Base-by-base conservation (phyloP, 2,888 invertebrate species). In the Cyclophora punctaria region DNA sequence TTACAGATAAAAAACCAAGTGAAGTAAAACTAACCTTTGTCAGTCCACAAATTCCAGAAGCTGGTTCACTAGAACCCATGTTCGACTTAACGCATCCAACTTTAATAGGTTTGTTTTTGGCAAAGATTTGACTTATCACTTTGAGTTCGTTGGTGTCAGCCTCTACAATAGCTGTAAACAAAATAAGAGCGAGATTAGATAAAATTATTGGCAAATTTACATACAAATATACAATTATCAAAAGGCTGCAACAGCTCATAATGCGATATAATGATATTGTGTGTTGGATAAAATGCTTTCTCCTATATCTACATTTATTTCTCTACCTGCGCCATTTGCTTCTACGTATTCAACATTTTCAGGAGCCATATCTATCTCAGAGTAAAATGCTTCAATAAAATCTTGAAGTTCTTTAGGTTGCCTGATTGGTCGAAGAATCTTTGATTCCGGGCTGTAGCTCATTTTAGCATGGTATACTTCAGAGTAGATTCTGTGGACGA, bases 271-370 rank as follows among this genome's bases (percentile, higher is more conserved):
- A 20, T 20, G 20, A 20, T 20, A 20, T 20, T 20, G 20, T n/a
- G n/a, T n/a, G n/a, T n/a, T n/a, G n/a, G n/a, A n/a, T n/a, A n/a
- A n/a, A n/a, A n/a, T n/a, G n/a, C n/a, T n/a, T n/a, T n/a, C n/a
- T n/a, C n/a, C n/a, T n/a, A n/a, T n/a, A n/a, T n/a, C n/a, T n/a
- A 20, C 20, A 20, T 20, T n/a, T 20, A 20, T 20, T 20, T 20
- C 20, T 20, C 58, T 62, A 78, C 94, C 94, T 47, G 93, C 91
- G 50, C 93, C 93, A 64, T 95, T 95, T 33, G 95, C 95, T 80
- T 97, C 96, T 3, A 97, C 84, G 69, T 92, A 96, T 47, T 91
- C 90, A 4, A 97, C 89, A 0, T 89, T 80, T 5, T 76, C 70
- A 0, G 95, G 95, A 48, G 91, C 89, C 3, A 96, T 71, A 35